Base-by-base conservation (phyloP, 2,888 invertebrate species). In the Ochropleura leucogaster region DNA sequence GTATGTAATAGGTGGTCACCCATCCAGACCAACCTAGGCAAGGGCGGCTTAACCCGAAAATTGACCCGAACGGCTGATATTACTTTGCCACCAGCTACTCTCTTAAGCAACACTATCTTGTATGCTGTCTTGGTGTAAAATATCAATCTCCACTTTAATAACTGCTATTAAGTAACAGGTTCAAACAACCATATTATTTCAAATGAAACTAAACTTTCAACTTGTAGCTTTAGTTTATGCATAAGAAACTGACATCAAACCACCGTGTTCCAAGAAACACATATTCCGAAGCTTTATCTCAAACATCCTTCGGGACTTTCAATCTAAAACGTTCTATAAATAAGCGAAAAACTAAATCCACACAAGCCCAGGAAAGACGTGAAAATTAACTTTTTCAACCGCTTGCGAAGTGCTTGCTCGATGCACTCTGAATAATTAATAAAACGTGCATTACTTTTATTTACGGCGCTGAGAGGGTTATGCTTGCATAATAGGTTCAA, bases 361-460 rank as follows among this genome's bases (percentile, higher is more conserved):
- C 85, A 75, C 72, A 57, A 75, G 76, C 46, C 60, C 47, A 71
- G 83, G 68, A 57, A 77, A 79, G 81, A 69, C 73, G 77, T 82
- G 68, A 75, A 80, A 84, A 75, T 83, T 80, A 77, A 85, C 83
- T 85, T 86, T 83, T 81, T 80, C 80, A 74, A 82, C 72, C 70
- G 67, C 72, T 74, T 65, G 77, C 76, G 72, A 79, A 87, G 77
- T 84, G 82, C 85, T 86, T 82, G 74, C 81, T 83, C 77, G 80
- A 87, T 89, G 87, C 90, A 89, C 89, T 90, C 86, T 87, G 88
- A 90, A 90, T 91, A 89, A 91, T 91, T 89, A 91, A 90, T 89
- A 85, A 84, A 86, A 86, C 82, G 85, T 86, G 82, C 85, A 87
- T 86, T 85, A 86, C 84, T 85, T 85, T 84, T 88, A 88, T 87